Conservation (phyloP, 2,113 vertebrate species). For the Hemibagrus wyckioides region DNA sequence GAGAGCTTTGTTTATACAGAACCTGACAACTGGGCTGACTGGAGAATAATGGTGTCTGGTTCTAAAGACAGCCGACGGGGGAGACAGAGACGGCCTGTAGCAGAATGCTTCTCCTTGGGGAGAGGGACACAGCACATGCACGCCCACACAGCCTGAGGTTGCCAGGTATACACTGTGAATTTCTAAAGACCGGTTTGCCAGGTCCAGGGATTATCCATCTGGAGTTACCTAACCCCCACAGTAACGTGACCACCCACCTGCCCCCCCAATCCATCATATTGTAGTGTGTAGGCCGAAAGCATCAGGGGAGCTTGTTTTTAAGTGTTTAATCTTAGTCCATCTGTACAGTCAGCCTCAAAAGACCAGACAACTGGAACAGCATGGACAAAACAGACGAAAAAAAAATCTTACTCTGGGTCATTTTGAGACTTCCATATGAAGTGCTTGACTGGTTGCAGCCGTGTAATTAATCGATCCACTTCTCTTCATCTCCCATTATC, state of each 20-base stretch:
- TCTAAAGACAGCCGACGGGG: slow-evolving; percentile 36
- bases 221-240: slow-evolving; percentile 72
- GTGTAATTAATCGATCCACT: slow-evolving; percentile 39
- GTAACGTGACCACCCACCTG: slow-evolving; percentile 74
- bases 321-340: slow-evolving; percentile 64
- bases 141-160: slow-evolving; percentile 60
- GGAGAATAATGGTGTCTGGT: slow-evolving; percentile 37
- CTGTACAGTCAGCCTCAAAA: slow-evolving; percentile 50
- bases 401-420: neutral
- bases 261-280: slow-evolving; percentile 58
- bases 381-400: slow-evolving; percentile 38
- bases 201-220: slow-evolving; percentile 76
- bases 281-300: slow-evolving; percentile 64
- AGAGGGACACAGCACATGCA: slow-evolving; percentile 58
- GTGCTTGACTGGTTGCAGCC: slow-evolving; percentile 12
- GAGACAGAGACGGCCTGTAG: slow-evolving; percentile 32
- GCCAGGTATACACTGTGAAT: slow-evolving; percentile 64
- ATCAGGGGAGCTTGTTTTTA: slow-evolving; percentile 61
- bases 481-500: slow-evolving; percentile 21
- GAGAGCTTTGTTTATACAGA: slow-evolving; percentile 23
- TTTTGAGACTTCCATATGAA: slow-evolving; percentile 19
- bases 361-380: slow-evolving; percentile 48
- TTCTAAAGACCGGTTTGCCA: slow-evolving; percentile 75
- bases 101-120: slow-evolving; percentile 53
- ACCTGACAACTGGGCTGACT: slow-evolving; percentile 32